phyloP scores from a whole-genome alignment of 2,888 invertebrate genomes.

The Amiota communis region DNA sequence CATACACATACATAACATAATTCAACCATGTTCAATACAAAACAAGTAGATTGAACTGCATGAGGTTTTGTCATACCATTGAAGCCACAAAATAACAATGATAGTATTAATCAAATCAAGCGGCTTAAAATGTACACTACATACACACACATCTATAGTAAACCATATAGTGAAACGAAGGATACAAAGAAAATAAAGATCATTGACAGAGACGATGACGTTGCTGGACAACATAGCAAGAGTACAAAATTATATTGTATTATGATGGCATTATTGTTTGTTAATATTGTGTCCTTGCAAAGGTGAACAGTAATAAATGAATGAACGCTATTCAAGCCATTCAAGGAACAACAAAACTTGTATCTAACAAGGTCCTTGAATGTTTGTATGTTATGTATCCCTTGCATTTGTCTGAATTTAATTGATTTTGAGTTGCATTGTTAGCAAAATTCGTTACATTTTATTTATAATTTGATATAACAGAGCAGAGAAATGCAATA shows the following conservation, averaged over 20 bases:
- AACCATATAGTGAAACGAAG: neutral
- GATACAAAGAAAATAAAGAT: neutral
- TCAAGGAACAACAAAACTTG: no score
- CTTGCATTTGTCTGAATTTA: no score
- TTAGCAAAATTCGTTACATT: neutral
- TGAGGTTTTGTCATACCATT: neutral
- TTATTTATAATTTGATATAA: neutral
- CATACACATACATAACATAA: neutral
- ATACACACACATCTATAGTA: neutral
- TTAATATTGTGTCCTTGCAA: no score
- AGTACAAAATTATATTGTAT: constrained; percentile 10
- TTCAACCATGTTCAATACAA: neutral
- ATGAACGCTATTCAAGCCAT: no score
- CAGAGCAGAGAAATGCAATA: neutral
- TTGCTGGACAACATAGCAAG: neutral
- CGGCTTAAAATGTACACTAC: neutral
- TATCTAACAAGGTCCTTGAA: no score
- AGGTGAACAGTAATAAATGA: no score
- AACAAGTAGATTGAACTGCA: neutral
- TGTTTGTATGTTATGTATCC: no score
- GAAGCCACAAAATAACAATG: constrained; percentile 15
- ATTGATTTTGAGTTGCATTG: neutral
- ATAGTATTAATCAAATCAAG: constrained; percentile 20
- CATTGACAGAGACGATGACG: neutral
- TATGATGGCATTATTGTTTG: constrained; percentile 21